These are phyloP conservation scores for Drosophila phalerata DNA, from an alignment of 2,888 invertebrate genomes.

Conservation along the genomic window DNA sequence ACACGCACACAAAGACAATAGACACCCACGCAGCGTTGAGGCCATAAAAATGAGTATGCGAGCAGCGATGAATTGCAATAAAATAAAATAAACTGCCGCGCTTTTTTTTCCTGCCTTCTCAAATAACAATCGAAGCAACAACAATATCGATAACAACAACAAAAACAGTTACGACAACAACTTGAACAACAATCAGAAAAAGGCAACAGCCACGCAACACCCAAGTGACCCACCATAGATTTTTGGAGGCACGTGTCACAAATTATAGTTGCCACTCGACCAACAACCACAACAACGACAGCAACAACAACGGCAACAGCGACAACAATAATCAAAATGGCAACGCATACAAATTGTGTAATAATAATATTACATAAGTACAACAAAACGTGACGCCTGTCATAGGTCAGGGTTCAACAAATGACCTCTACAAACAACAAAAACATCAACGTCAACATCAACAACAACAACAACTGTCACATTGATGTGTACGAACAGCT, in stretches of 20 bases:
- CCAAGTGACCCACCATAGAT: conserved; percentile 55
- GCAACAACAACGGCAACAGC: conserved; percentile 26
- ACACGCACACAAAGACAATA: conserved; percentile 23
- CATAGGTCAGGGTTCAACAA: conserved; percentile 45
- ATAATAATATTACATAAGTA: conserved; percentile 66
- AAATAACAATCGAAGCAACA: conserved; percentile 26
- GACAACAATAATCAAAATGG: conserved; percentile 15
- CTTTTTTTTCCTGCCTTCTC: conserved; percentile 28
- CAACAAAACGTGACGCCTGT: conserved; percentile 64
- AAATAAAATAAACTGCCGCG: conserved; percentile 78
- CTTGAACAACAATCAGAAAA: conserved; percentile 6
- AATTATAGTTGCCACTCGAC: conserved; percentile 66
- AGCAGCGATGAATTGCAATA: conserved; percentile 65
- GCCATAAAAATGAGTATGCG: conserved; percentile 69
- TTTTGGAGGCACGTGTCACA: conserved; percentile 67
- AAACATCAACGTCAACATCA: neutral
- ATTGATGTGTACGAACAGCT: conserved; percentile 21
- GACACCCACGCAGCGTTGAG: conserved; percentile 34
- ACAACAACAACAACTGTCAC: conserved; percentile 13
- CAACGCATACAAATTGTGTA: conserved; percentile 69
- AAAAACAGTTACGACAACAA: conserved; percentile 10
- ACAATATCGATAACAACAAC: conserved; percentile 15
- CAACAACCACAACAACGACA: conserved; percentile 7
- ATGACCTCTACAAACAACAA: conserved; percentile 4
- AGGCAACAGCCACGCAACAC: conserved; percentile 26